phyloP scores from a whole-genome alignment of 2,888 invertebrate species.

The Pinctada fucata region DNA sequence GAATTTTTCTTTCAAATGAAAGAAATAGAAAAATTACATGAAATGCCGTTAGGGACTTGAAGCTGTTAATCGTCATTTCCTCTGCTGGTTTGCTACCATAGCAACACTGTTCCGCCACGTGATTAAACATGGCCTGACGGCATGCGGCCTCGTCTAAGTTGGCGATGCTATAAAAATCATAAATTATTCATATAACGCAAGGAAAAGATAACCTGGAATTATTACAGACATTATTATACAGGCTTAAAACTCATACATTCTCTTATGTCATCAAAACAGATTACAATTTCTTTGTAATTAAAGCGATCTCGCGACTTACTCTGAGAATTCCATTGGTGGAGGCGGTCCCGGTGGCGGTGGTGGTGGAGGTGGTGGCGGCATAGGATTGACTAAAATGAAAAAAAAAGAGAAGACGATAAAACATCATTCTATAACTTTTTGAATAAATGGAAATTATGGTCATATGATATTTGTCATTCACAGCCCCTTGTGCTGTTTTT shows the following conservation, averaged over 20 bases:
- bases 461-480: no score
- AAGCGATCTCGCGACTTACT: constrained; percentile 39
- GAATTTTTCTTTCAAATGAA: no score
- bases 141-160: constrained; percentile 74
- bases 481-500: no score
- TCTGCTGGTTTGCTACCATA: constrained; percentile 78
- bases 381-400: constrained; percentile 45
- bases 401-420: neutral
- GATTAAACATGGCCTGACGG: constrained; percentile 76
- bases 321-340: constrained; percentile 53
- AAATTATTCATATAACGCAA: neutral
- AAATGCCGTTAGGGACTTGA: constrained; percentile 77
- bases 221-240: neutral
- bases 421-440: no score
- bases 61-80: constrained; percentile 78
- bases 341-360: constrained; percentile 51
- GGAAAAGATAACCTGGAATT: no score
- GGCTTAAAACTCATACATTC: neutral
- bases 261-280: neutral
- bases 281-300: no score
- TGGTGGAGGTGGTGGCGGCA: constrained; percentile 56
- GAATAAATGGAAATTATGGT: no score
- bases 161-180: constrained; percentile 55
- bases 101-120: constrained; percentile 78
- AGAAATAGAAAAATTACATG: constrained; percentile 71